phyloP scores from a whole-genome alignment of 2,888 invertebrate species.

The Timema cristinae region DNA sequence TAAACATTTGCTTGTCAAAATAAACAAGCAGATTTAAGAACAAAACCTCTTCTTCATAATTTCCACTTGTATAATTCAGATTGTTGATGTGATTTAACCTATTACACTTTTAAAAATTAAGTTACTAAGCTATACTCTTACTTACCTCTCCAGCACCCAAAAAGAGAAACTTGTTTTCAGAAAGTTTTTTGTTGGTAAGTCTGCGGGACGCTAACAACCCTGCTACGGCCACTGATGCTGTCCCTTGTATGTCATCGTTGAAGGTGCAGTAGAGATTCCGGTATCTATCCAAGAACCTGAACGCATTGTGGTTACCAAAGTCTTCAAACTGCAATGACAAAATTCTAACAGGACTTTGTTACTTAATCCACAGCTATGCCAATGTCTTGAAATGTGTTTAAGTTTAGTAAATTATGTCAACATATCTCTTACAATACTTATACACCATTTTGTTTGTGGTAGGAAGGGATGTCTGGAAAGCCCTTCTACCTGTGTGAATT shows the following conservation, averaged over 20 bases:
- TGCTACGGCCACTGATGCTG: conserved; percentile 92
- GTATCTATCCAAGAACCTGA: conserved; percentile 87
- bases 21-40: no score
- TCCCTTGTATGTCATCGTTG: conserved; percentile 98
- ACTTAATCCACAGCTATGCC: no score
- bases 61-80: no score
- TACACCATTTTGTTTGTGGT: no score
- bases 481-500: no score
- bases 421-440: no score
- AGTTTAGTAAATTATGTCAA: no score
- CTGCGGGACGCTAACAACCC: conserved; percentile 79
- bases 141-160: conserved; percentile 76
- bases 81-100: no score
- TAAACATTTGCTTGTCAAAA: no score
- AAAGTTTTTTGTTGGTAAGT: conserved; percentile 74
- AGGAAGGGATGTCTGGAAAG: no score
- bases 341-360: background rate
- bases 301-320: conserved; percentile 97
- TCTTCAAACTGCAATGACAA: conserved; percentile 83
- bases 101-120: background rate
- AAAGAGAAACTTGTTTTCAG: conserved; percentile 86
- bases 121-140: background rate
- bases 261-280: conserved; percentile 91
- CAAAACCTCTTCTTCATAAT: no score
- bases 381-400: no score